Conservation (phyloP, 1,140 invertebrate species). For the Megalopta genalis region DNA sequence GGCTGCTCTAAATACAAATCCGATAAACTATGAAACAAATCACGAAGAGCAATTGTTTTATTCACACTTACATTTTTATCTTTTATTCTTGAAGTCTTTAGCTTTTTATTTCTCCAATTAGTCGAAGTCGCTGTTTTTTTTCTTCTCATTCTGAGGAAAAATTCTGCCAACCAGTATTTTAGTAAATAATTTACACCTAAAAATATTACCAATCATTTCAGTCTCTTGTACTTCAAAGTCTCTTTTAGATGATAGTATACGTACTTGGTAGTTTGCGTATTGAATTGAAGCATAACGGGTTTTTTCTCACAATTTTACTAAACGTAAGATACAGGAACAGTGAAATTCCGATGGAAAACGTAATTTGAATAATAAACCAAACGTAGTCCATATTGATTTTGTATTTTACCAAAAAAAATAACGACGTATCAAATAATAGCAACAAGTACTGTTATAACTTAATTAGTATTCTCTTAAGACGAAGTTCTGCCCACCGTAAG, state of each 20-base stretch:
- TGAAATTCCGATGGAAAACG: slow-evolving; percentile 3
- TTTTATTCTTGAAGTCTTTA: slow-evolving; percentile 18
- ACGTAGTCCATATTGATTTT: slow-evolving; percentile 23
- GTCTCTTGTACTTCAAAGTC: neutral
- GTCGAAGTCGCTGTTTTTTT: neutral
- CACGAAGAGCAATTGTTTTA: neutral
- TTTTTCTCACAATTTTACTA: neutral
- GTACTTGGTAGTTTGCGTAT: slow-evolving; percentile 7
- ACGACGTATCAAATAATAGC: neutral
- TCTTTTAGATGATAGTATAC: neutral
- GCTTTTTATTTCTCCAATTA: neutral
- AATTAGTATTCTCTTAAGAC: neutral
- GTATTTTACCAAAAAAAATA: neutral
- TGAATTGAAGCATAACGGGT: neutral
- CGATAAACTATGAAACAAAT: neutral
- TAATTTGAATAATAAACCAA: slow-evolving; percentile 12
- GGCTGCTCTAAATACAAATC: slow-evolving; percentile 66
- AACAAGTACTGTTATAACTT: neutral
- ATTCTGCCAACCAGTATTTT: slow-evolving; percentile 47
- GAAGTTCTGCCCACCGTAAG: neutral
- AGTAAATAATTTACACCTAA: slow-evolving; percentile 29
- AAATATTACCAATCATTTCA: neutral
- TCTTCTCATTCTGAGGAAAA: slow-evolving; percentile 8
- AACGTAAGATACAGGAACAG: slow-evolving; percentile 37
- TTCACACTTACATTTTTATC: slow-evolving; percentile 38